A percentile compares a stretch with the other conserved stretches of the same genome.
These are phyloP conservation scores for Panulirus ornatus DNA, from an alignment of 1,140 invertebrate genomes.

Conservation along the genomic window DNA sequence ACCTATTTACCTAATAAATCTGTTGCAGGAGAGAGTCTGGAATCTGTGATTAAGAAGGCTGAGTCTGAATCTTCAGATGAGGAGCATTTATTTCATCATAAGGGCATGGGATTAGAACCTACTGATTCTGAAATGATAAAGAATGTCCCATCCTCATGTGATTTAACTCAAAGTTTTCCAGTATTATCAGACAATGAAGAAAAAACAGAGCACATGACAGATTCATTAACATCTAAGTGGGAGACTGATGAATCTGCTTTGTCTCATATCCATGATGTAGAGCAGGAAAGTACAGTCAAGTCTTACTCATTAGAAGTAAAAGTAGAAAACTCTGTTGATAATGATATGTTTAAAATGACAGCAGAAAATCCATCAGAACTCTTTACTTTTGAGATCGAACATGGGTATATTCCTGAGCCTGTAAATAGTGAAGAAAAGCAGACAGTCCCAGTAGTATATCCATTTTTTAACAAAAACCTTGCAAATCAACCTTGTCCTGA, in stretches of 20 bases:
- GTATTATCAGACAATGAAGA: not conserved
- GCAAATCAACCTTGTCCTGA: not conserved
- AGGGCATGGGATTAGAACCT: no score
- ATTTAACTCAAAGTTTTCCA: not conserved
- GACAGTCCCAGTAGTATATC: not conserved
- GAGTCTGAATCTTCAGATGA: no score
- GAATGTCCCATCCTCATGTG: not conserved
- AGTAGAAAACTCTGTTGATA: not conserved
- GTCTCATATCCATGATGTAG: no score
- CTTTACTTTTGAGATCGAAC: not conserved
- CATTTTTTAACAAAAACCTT: not conserved
- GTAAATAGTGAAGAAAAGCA: not conserved
- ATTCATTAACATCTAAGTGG: not conserved
- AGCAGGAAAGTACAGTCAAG: no score
- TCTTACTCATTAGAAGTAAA: no score
- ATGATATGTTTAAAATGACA: not conserved
- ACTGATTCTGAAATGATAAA: no score
- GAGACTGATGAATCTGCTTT: not conserved
- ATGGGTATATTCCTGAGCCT: not conserved
- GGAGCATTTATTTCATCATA: no score
- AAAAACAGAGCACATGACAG: not conserved
- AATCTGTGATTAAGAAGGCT: no score
- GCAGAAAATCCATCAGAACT: not conserved
- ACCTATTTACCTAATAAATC: no score
- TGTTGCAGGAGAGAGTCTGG: no score